Percentiles rank a stretch among this genome's conserved stretches.
Conservation (phyloP, 2,888 invertebrate genomes). For the Troglohyphantes excavatus region DNA sequence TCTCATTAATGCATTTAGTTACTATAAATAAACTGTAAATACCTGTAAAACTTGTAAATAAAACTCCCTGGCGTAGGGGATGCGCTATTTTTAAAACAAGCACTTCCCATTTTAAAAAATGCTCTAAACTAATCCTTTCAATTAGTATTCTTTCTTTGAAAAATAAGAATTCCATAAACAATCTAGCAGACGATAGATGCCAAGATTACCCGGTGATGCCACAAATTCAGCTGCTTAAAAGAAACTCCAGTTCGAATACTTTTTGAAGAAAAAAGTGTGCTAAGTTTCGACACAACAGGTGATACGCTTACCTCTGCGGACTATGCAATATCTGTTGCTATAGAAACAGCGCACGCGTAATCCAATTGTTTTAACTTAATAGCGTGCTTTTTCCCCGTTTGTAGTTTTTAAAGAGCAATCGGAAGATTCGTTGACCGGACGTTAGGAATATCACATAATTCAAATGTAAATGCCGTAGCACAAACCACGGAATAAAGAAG, state of each 20-base stretch:
- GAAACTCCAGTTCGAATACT: constrained; percentile 1
- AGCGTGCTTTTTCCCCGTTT: constrained; percentile 16
- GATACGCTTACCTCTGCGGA: constrained; percentile 58
- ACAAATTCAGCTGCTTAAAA: constrained; percentile 13
- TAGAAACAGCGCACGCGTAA: constrained; percentile 66
- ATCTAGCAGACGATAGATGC: constrained; percentile 13
- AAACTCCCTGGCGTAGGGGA: constrained; percentile 34
- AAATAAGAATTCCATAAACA: constrained; percentile 13
- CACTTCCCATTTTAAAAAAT: constrained; percentile 58
- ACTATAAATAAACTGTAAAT: not conserved
- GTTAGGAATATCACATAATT: constrained; percentile 11
- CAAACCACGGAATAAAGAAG: not conserved
- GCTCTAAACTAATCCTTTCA: not conserved
- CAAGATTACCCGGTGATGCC: constrained; percentile 16
- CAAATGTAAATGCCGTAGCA: not conserved
- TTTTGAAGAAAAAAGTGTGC: constrained; percentile 39
- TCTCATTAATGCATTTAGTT: no score
- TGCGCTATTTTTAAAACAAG: constrained; percentile 57
- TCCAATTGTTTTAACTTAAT: not conserved
- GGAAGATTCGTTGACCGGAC: constrained; percentile 22
- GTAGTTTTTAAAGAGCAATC: not conserved
- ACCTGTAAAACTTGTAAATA: constrained; percentile 64
- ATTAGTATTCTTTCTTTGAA: not conserved
- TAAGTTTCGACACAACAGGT: constrained; percentile 61
- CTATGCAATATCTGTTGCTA: constrained; percentile 54